Conservation (phyloP, 1,140 invertebrate genomes). For the Heterodera schachtii region DNA sequence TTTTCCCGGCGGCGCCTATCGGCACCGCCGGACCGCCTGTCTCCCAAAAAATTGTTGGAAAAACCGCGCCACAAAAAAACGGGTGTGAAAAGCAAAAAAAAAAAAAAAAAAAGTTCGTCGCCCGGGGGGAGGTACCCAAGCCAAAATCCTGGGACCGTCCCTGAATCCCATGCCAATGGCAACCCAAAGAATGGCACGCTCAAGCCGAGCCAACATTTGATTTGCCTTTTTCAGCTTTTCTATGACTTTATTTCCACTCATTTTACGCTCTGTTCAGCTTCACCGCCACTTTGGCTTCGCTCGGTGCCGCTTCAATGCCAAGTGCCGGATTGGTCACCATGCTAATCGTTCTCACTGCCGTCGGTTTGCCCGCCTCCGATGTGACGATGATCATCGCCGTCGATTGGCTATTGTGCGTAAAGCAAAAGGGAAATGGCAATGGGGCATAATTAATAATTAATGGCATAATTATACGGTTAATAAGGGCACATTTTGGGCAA, state of each 20-base stretch:
- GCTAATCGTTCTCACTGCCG: conserved; percentile 92
- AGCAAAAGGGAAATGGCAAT: conserved; percentile 8
- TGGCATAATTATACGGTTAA: too few relatives aligned
- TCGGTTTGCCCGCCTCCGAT: conserved; percentile 86
- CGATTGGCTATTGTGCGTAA: conserved; percentile 89
- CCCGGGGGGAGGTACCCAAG: too few relatives aligned
- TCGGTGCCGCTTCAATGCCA: conserved; percentile 92
- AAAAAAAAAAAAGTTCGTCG: too few relatives aligned
- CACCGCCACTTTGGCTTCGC: conserved; percentile 90
- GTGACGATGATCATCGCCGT: conserved; percentile 89
- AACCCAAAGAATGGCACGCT: not conserved
- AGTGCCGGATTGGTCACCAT: conserved; percentile 89
- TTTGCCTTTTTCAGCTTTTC: too few relatives aligned
- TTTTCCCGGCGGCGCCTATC: too few relatives aligned
- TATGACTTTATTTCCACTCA: not conserved
- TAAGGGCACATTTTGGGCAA: not conserved
- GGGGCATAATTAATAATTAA: not conserved
- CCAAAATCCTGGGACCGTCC: too few relatives aligned
- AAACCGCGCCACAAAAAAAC: too few relatives aligned
- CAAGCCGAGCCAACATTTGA: too few relatives aligned
- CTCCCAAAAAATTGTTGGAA: too few relatives aligned
- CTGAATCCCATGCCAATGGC: not conserved
- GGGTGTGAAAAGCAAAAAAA: too few relatives aligned
- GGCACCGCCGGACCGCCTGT: too few relatives aligned
- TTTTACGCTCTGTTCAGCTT: conserved; percentile 71